These are phyloP conservation scores for Channa argus DNA, from an alignment of 2,113 vertebrate genomes.

Conservation along the genomic window DNA sequence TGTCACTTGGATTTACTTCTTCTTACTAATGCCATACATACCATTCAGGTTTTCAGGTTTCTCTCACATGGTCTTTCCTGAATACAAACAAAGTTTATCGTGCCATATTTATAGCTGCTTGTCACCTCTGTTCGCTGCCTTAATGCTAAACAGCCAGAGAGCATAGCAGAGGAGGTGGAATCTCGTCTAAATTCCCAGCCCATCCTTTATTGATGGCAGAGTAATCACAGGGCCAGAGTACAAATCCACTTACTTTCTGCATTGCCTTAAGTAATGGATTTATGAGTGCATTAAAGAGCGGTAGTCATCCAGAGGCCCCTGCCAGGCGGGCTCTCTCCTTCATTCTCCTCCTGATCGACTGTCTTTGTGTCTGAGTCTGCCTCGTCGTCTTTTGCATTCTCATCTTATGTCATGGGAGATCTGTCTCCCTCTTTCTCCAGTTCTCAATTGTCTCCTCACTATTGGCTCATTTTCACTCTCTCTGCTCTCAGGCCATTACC, in stretches of 20 bases:
- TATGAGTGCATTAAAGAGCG: slow-evolving; percentile 84
- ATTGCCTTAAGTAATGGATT: slow-evolving; percentile 87
- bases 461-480: slow-evolving; percentile 66
- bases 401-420: slow-evolving; percentile 44
- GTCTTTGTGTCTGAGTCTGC: slow-evolving; percentile 59
- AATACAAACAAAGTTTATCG: not conserved
- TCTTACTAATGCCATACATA: too few relatives aligned
- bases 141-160: slow-evolving; percentile 61
- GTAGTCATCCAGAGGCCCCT: slow-evolving; percentile 75
- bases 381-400: slow-evolving; percentile 48
- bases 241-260: slow-evolving; percentile 83
- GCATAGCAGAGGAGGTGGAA: slow-evolving; percentile 62
- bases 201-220: slow-evolving; percentile 86
- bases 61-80: not conserved
- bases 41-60: not conserved
- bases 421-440: slow-evolving; percentile 32
- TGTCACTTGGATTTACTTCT: not conserved
- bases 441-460: slow-evolving; percentile 54
- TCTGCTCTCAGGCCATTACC: slow-evolving; percentile 23
- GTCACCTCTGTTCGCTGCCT: slow-evolving; percentile 57
- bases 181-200: slow-evolving; percentile 79
- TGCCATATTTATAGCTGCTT: slow-evolving; percentile 30
- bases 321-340: slow-evolving; percentile 76
- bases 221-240: slow-evolving; percentile 84
- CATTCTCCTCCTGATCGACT: slow-evolving; percentile 62